Percentiles rank a stretch among this genome's conserved stretches.
Conservation (phyloP, 2,113 vertebrate genomes). For the Porphyrio hochstetteri region DNA sequence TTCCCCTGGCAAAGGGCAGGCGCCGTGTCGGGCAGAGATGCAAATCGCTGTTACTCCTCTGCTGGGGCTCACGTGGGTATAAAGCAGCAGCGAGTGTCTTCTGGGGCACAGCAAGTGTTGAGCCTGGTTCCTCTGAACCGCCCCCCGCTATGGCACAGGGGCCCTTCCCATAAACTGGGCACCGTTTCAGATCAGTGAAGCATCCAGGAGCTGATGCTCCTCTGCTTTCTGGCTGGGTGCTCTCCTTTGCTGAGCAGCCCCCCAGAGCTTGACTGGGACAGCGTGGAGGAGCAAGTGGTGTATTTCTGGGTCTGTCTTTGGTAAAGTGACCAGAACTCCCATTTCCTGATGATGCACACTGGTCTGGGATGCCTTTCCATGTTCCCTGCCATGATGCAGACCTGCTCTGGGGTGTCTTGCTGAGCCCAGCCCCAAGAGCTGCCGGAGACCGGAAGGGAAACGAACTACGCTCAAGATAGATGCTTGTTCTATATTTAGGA, state of each 20-base stretch:
- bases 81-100: no score
- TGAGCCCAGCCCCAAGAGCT: background rate
- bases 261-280: rapidly evolving
- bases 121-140: background rate
- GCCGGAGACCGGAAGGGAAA: slow-evolving; percentile 37
- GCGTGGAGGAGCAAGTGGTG: background rate
- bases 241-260: background rate
- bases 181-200: rapidly evolving
- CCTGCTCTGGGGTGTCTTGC: background rate
- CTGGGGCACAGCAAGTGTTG: background rate
- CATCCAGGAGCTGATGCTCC: background rate
- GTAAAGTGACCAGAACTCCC: background rate
- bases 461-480: background rate
- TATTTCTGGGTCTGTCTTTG: background rate
- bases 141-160: background rate
- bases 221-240: rapidly evolving
- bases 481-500: slow-evolving; percentile 53
- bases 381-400: background rate
- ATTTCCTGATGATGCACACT: rapidly evolving
- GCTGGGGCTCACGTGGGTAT: background rate
- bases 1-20: background rate
- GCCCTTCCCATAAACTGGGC: rapidly evolving
- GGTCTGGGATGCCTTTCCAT: background rate
- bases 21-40: background rate
- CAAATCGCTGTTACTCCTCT: background rate